Base-by-base conservation (phyloP, 2,113 vertebrate species). In the Nipponia nippon region DNA sequence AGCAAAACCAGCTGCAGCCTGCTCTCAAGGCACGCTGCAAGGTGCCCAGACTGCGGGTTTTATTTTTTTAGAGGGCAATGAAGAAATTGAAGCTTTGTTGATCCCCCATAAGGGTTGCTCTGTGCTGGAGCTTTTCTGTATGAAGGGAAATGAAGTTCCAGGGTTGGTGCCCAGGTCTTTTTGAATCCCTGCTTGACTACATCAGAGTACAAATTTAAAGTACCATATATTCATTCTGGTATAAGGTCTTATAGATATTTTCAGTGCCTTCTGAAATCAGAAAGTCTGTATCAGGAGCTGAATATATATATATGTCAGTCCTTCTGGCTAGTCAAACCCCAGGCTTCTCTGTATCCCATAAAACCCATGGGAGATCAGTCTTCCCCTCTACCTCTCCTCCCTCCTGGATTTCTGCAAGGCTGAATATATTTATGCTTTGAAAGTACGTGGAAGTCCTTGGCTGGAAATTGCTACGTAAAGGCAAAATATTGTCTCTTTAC, bases 51-150 rank as follows among this genome's bases (percentile, higher is more conserved):
- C n/a, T 20, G 12, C 0, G 14, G 29, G 11, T 8, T 55, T 38
- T 13, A 8, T 4, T 12, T 62, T 77, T 50, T 63, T 53, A 16
- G 25, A 15, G 20, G 65, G 26, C 9, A 30, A 25, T 7, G 30
- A 32, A 58, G 27, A 62, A 66, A 34, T 1, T 2, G 3, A 81
- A n/a, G 14, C 11, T 50, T 56, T 26, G 20, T 52, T 30, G 16
- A 6, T 19, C 23, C 10, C 5, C 20, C 6, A 1, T 8, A 22
- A 26, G 42, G 17, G 7, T 0, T 23, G 49, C 29, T 53, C 72
- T 32, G 10, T 10, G 26, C 21, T 34, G 15, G 36, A 61, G 27
- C 6, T 73, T 32, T 50, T 52, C 36, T 22, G 2, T 8, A 34
- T 2, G 29, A 76, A 69, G 34, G 22, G 34, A 53, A 61, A 23